Conservation (phyloP, 2,113 vertebrate genomes). For the Empidonax traillii region DNA sequence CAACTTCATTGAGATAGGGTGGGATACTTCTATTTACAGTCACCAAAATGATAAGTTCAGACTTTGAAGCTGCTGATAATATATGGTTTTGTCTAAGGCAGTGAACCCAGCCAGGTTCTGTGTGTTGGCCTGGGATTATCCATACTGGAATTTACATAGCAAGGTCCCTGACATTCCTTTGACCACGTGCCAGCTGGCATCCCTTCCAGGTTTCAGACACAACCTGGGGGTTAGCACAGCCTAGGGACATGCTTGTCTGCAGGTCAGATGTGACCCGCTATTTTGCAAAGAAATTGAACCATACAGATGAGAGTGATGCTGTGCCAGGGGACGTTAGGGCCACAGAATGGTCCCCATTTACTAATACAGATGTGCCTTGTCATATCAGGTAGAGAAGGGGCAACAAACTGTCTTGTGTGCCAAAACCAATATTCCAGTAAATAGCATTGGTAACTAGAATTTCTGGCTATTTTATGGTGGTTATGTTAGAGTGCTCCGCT, state of each 20-base stretch:
- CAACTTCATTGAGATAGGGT: neutral
- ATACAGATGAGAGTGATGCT: accelerated
- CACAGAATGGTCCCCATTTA: neutral
- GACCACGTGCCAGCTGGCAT: neutral
- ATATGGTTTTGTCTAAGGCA: neutral
- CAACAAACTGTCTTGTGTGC: neutral
- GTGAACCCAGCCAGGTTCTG: neutral
- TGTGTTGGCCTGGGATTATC: neutral
- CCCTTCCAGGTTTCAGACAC: neutral
- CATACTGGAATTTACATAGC: neutral
- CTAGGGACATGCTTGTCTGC: neutral
- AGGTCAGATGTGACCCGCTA: neutral
- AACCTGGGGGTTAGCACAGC: neutral
- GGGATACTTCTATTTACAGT: neutral
- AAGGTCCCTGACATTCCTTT: neutral
- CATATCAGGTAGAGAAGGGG: neutral
- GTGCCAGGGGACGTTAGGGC: neutral
- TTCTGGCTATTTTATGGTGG: neutral
- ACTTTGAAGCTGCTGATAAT: neutral
- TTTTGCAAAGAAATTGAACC: neutral
- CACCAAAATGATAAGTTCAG: neutral
- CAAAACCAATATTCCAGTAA: neutral
- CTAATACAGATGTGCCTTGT: neutral
- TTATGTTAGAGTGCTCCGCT: neutral
- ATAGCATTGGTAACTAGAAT: neutral